Evolutionary conservation across 1,140 invertebrate genomes (phyloP).

Genomic region (Pogonognathellus flavescens): DNA sequence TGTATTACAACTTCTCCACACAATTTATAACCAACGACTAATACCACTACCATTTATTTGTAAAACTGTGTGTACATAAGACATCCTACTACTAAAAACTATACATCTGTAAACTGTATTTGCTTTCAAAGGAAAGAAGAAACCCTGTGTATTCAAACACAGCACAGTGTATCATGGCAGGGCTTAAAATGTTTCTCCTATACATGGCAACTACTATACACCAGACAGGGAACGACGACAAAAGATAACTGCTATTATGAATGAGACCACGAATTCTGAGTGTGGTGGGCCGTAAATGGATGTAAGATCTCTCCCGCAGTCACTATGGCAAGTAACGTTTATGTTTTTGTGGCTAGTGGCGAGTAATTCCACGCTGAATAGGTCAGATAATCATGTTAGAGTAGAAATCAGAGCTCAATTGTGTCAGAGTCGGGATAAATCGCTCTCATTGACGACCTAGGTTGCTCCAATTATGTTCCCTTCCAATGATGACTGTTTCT

Average conservation of each 20-base stretch:
- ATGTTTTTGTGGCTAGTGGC: slow-evolving; percentile 34
- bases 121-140: background rate
- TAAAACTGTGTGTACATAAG: no score
- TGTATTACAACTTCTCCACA: background rate
- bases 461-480: slow-evolving; percentile 12
- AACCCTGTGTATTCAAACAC: no score
- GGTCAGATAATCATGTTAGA: slow-evolving; percentile 34
- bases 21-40: no score
- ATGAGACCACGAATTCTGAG: slow-evolving; percentile 32
- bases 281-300: slow-evolving; percentile 35
- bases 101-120: background rate
- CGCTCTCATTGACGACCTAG: slow-evolving; percentile 21
- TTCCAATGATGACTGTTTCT: background rate
- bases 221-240: background rate
- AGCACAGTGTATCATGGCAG: no score
- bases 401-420: slow-evolving; percentile 44
- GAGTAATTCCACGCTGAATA: slow-evolving; percentile 36
- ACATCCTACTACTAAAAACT: no score
- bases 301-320: slow-evolving; percentile 20
- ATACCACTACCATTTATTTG: no score
- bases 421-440: slow-evolving; percentile 27
- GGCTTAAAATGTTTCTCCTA: no score
- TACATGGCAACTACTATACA: no score
- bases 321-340: slow-evolving; percentile 26
- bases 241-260: slow-evolving; percentile 13